Conservation (phyloP, 2,113 vertebrate species). For the Macrotus californicus region DNA sequence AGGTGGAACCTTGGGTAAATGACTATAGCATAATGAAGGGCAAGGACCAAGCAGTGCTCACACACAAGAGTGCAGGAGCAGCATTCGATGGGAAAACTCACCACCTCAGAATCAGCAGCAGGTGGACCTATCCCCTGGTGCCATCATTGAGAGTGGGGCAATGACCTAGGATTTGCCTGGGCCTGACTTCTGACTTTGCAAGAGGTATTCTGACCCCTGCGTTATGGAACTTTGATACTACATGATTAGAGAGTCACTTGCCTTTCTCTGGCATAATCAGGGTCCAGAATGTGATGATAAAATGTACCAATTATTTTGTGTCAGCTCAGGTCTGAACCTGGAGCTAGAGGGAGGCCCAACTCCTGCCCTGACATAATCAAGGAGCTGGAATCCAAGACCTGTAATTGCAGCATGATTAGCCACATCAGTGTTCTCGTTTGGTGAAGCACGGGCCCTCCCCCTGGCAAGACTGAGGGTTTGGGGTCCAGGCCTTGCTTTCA, state of each 20-base stretch:
- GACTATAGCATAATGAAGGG: not conserved
- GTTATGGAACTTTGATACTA: not conserved
- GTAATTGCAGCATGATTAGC: not conserved
- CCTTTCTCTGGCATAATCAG: not conserved
- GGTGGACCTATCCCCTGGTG: accelerated
- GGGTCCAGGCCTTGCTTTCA: not conserved
- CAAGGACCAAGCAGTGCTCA: not conserved
- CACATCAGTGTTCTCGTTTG: not conserved
- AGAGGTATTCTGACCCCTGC: not conserved
- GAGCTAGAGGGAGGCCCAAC: not conserved
- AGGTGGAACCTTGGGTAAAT: not conserved
- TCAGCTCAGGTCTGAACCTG: not conserved
- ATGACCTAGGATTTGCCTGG: not conserved
- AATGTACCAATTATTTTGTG: not conserved
- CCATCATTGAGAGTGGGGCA: not conserved
- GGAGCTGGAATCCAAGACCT: not conserved
- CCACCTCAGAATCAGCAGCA: not conserved
- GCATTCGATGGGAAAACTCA: not conserved
- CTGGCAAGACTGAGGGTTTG: not conserved
- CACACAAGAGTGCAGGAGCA: not conserved
- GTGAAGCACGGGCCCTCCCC: not conserved
- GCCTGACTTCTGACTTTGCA: not conserved
- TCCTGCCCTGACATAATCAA: not conserved
- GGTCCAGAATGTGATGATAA: not conserved
- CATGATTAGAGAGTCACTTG: not conserved